Conservation (phyloP, 2,113 vertebrate species). For the Nematolebias whitei region DNA sequence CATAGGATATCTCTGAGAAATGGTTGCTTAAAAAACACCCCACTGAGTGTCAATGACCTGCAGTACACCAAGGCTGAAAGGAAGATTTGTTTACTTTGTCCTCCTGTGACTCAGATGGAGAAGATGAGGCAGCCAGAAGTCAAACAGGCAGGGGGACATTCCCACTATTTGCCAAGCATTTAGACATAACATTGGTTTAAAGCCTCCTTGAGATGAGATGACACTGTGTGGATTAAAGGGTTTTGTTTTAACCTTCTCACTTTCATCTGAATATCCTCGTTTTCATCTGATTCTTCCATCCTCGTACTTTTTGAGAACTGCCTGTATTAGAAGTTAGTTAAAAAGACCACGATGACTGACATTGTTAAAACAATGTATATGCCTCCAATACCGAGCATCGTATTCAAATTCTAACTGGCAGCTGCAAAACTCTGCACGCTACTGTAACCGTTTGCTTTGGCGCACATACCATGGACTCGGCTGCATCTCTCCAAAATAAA, state of each 20-base stretch:
- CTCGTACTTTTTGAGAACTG: background rate
- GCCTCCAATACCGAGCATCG: background rate
- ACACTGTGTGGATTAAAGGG: background rate
- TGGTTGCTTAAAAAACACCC: too few species aligned
- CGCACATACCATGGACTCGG: background rate
- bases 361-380: background rate
- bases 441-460: constrained; percentile 21
- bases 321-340: background rate
- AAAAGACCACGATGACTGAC: background rate
- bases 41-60: constrained; percentile 34
- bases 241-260: too few species aligned
- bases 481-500: background rate
- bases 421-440: constrained; percentile 6
- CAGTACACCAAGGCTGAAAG: constrained; percentile 2
- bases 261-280: background rate
- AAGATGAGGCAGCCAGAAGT: constrained; percentile 13
- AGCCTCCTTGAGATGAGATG: constrained; percentile 1
- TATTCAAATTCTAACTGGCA: background rate
- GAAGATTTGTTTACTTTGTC: constrained; percentile 27
- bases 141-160: constrained; percentile 45
- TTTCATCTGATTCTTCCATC: background rate
- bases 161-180: constrained; percentile 23
- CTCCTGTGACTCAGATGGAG: constrained; percentile 14
- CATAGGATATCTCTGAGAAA: too few species aligned
- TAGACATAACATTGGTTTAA: constrained; percentile 3